These are phyloP conservation scores for Hydrochoerus hydrochaeris DNA, from an alignment of 2,113 vertebrate genomes.

Conservation along the genomic window DNA sequence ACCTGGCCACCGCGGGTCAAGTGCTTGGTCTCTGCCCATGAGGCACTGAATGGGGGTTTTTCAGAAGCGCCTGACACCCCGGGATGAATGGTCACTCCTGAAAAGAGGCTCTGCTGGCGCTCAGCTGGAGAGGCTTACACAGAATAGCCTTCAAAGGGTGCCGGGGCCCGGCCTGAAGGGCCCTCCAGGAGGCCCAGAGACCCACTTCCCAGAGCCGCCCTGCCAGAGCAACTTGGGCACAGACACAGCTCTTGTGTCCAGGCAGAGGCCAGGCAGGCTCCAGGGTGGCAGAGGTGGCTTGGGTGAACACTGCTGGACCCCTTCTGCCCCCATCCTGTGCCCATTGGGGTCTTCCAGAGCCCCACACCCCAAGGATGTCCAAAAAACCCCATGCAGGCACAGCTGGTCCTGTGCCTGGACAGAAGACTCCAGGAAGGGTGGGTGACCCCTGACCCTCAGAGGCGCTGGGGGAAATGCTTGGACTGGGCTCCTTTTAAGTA, in stretches of 20 bases:
- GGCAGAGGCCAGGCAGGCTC: background rate
- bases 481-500: background rate
- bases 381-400: rapidly evolving
- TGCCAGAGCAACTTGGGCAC: background rate
- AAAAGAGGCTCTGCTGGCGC: slow-evolving; percentile 31
- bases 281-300: background rate
- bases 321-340: background rate
- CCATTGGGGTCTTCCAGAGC: rapidly evolving
- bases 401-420: background rate
- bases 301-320: background rate
- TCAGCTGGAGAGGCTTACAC: slow-evolving; percentile 34
- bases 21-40: slow-evolving; percentile 62
- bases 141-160: slow-evolving; percentile 42
- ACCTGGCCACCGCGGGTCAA: slow-evolving; percentile 61
- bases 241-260: rapidly evolving
- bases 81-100: slow-evolving; percentile 42
- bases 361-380: rapidly evolving
- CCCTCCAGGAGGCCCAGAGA: background rate
- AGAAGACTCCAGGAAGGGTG: background rate
- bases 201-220: background rate
- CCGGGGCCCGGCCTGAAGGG: background rate
- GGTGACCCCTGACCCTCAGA: rapidly evolving
- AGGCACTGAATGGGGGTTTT: slow-evolving; percentile 67
- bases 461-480: background rate
- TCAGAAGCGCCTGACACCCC: slow-evolving; percentile 2